These are phyloP conservation scores for Piprites chloris DNA, from an alignment of 2,113 vertebrate species.

Conservation along the genomic window DNA sequence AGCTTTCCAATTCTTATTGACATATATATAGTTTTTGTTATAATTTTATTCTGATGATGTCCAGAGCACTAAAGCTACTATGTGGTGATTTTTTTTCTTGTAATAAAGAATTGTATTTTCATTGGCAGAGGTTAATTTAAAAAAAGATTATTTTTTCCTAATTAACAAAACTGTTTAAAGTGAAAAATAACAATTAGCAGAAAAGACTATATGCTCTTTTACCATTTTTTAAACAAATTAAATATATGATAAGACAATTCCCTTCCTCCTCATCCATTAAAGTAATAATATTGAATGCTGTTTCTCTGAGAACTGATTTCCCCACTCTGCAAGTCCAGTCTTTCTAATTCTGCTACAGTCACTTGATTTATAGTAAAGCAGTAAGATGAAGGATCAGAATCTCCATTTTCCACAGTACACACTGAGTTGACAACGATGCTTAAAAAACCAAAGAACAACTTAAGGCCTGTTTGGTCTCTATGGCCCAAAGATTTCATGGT, in stretches of 20 bases:
- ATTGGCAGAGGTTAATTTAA: neutral
- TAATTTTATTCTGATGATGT: neutral
- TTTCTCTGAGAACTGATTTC: neutral
- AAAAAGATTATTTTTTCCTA: neutral
- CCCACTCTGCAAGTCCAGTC: neutral
- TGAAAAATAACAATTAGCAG: neutral
- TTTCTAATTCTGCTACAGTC: neutral
- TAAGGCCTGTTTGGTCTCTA: neutral
- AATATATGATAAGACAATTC: neutral
- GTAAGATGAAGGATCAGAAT: neutral
- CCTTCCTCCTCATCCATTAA: neutral
- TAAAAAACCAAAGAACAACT: neutral
- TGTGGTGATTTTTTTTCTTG: neutral
- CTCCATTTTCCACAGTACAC: neutral
- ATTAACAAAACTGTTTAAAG: neutral
- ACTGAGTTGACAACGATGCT: neutral
- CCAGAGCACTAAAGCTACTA: neutral
- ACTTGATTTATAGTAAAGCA: neutral
- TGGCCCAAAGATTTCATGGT: neutral
- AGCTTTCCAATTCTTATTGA: neutral
- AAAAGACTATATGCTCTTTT: neutral
- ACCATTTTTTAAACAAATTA: neutral
- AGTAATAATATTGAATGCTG: neutral
- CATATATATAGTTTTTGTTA: neutral
- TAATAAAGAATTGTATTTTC: neutral